A percentile compares a stretch with the other conserved stretches of the same genome.
Conservation (phyloP, 2,113 vertebrate species). For the Myotis davidii region DNA sequence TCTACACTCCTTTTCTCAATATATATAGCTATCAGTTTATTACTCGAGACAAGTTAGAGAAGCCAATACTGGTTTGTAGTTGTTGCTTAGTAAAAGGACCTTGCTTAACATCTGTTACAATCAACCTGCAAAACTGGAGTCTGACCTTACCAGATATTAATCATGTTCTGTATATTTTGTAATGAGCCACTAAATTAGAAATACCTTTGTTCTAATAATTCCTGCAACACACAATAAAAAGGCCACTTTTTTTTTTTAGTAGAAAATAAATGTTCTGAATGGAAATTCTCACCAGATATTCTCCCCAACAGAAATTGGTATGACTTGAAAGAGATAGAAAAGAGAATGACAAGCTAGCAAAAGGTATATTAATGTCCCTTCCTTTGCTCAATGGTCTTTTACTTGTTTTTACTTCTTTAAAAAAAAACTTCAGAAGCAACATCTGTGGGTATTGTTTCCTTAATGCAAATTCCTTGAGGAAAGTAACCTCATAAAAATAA, state of each 20-base stretch:
- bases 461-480: slow-evolving; percentile 18
- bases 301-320: not conserved
- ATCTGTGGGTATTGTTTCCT: not conserved
- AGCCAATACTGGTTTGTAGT: not conserved
- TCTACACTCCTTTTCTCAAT: not conserved
- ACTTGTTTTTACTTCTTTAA: not conserved
- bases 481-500: not conserved
- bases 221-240: not conserved
- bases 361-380: not conserved
- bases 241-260: not conserved
- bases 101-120: not conserved
- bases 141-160: slow-evolving; percentile 30
- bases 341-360: too few species aligned
- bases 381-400: not conserved
- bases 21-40: not conserved
- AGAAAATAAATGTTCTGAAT: not conserved
- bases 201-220: not conserved
- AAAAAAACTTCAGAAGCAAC: not conserved
- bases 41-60: slow-evolving; percentile 41
- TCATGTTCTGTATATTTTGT: slow-evolving; percentile 43
- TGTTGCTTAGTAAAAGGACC: slow-evolving; percentile 26
- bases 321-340: not conserved
- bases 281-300: slow-evolving; percentile 32
- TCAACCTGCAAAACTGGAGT: not conserved
- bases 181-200: slow-evolving; percentile 39